Evolutionary conservation across 2,888 invertebrate species (phyloP), one percentile per base, ranked within the genome.

Genomic region (Brachypalpus laphriformis): DNA sequence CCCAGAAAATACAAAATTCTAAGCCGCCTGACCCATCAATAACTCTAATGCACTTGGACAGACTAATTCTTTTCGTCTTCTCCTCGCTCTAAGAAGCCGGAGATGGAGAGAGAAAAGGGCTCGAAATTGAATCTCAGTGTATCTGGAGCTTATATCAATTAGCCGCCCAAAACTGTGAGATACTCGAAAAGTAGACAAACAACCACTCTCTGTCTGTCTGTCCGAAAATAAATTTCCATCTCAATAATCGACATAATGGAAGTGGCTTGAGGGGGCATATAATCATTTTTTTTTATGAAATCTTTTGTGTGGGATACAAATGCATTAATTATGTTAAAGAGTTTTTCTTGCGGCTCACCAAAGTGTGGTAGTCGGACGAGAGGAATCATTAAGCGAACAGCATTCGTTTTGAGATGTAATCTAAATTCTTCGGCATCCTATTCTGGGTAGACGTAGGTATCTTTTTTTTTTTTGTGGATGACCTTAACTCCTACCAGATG

Each of bases 281-380:
- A 74, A 80, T 61, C 49, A 66, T 51, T 59, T 70, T 61, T 77
- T 61, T 63, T 49, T 71, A 28, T 51, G 49, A 59, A 75, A 68
- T 75, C 80, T 80, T 75, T 80, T 83, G 83, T 83, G 83, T 80
- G 83, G 83, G 83, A 70, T 83, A 83, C 74, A 83, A 80, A 83
- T 83, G 83, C 83, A 80, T 83, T 83, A 83, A 83, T 83, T 83
- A 83, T 83, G 80, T 68, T 74, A 83, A 83, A 74, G 80, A 83
- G 80, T 8, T 31, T 72, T 56, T 70, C 49, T 42, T 83, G 65
- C 51, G 63, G 65, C 54, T 75, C 40, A 54, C 66, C 47, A 61
- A 68, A 72, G 72, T 77, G 78, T 56, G 70, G 57, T 63, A 42
- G 76, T 20, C 14, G 28, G 66, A 59, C 47, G 80, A 51, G 74